Evolutionary conservation across 2,888 invertebrate genomes (phyloP), one percentile per base, ranked within the genome.

Genomic region (Drosophila setosimentum): DNA sequence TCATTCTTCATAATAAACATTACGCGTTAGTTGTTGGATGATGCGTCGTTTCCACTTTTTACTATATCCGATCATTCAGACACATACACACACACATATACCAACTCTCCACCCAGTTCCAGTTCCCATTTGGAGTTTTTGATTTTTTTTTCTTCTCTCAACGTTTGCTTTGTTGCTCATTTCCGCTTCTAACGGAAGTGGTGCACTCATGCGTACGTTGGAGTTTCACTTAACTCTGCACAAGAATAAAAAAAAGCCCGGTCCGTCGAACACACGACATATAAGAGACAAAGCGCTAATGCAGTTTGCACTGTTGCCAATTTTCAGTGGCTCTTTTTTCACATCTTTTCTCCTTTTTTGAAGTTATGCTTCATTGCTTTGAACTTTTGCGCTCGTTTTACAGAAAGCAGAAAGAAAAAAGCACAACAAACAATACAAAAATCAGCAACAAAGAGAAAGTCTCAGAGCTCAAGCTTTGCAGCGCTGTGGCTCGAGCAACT

Each of bases 141-240:
- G 1, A 66, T 33, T 68, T 51, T 67, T 33, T 68, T 51, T 49
- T 66, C 54, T 8, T 67, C n/a, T 18, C n/a, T 30, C 3, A 27
- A 11, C 63, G 42, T 74, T 63, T 62, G 65, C 80, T 87, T 85
- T 82, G 86, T 87, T 85, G 62, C 60, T 50, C 62, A 76, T 77
- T 79, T 87, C 89, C 87, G 87, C 50, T 80, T 61, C 29, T 58
- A 90, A 29, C 91, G 91, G 92, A 91, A 91, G 91, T 91, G 78
- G 82, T 83, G 83, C 83, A 91, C 87, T 91, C 89, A 91, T 79
- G 90, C 90, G 75, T 87, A 71, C 67, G 68, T 63, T 51, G 77
- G 79, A 57, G 71, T 78, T 87, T 24, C 45, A 24, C 45, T 16
- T 70, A 70, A 75, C 77, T 84, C 73, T 73, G 78, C 74, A 87